Conservation (phyloP, 2,797 vertebrate genomes). For the Geotrypetes seraphini region DNA sequence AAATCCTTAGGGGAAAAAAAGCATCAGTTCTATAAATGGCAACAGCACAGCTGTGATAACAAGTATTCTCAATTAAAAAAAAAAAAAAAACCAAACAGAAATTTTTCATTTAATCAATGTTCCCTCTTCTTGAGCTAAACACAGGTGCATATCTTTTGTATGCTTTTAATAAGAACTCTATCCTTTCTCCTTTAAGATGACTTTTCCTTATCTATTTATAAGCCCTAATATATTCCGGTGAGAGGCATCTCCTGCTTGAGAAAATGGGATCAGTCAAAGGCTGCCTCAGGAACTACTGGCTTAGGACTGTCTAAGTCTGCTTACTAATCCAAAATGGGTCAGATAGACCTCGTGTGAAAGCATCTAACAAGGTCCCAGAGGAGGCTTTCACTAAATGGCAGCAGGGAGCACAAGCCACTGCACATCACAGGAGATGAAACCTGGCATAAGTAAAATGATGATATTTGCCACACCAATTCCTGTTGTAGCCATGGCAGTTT, state of each 20-base stretch:
- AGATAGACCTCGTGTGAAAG: conserved; percentile 62
- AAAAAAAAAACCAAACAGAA: no score
- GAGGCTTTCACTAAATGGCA: conserved; percentile 50
- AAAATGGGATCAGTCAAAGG: conserved; percentile 43
- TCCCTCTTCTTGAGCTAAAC: conserved; percentile 9
- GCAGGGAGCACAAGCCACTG: conserved; percentile 36
- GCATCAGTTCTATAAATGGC: no score
- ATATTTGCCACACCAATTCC: conserved; percentile 44
- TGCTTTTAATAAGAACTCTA: conserved; percentile 26
- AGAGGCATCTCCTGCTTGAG: conserved; percentile 40
- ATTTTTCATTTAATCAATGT: no score
- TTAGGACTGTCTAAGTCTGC: conserved; percentile 46
- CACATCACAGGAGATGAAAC: conserved; percentile 41
- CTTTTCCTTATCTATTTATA: conserved; percentile 51
- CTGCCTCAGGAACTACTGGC: conserved; percentile 37
- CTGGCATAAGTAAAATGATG: conserved; percentile 25
- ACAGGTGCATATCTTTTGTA: conserved; percentile 14
- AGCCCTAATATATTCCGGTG: conserved; percentile 62
- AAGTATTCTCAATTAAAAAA: neutral
- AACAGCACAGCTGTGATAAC: no score
- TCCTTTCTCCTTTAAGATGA: conserved; percentile 39
- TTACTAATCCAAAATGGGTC: conserved; percentile 58
- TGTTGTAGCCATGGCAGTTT: conserved; percentile 20
- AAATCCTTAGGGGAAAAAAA: no score
- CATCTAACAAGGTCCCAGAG: conserved; percentile 64